These are phyloP conservation scores for Beaufortia kweichowensis DNA, from an alignment of 2,113 vertebrate species.

Conservation along the genomic window DNA sequence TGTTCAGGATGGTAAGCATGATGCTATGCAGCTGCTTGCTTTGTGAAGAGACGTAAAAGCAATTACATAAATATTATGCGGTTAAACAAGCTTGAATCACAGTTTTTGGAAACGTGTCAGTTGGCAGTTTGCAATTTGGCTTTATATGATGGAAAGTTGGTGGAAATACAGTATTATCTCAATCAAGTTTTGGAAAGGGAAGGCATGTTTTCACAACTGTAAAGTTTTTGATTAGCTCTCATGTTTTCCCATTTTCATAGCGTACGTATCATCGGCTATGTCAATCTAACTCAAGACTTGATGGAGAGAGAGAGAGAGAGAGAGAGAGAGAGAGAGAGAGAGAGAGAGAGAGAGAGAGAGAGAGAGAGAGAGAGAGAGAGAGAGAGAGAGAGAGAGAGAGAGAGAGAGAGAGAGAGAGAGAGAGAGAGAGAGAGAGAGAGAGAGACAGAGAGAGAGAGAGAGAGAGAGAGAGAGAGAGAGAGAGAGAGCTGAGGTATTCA, in stretches of 20 bases:
- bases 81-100: constrained; percentile 1
- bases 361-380: constrained; percentile 74
- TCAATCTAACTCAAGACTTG: constrained; percentile 37
- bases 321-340: constrained; percentile 80
- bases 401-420: constrained; percentile 51
- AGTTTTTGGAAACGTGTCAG: not conserved
- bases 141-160: not conserved
- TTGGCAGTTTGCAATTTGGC: not conserved
- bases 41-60: constrained; percentile 14
- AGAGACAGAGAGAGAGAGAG: constrained; percentile 74
- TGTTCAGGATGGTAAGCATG: not conserved
- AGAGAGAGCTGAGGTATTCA: constrained; percentile 76
- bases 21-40: not conserved
- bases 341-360: constrained; percentile 66
- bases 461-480: constrained; percentile 64
- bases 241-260: constrained; percentile 17
- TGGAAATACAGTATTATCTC: not conserved
- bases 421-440: constrained; percentile 79
- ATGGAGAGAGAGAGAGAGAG: constrained; percentile 36
- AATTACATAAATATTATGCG: constrained; percentile 8
- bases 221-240: not conserved
- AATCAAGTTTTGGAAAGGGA: constrained; percentile 5
- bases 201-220: constrained; percentile 1
- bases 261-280: constrained; percentile 12
- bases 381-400: constrained; percentile 80